Base-by-base conservation (phyloP, 2,888 invertebrate genomes). In the Eristalis tenax region DNA sequence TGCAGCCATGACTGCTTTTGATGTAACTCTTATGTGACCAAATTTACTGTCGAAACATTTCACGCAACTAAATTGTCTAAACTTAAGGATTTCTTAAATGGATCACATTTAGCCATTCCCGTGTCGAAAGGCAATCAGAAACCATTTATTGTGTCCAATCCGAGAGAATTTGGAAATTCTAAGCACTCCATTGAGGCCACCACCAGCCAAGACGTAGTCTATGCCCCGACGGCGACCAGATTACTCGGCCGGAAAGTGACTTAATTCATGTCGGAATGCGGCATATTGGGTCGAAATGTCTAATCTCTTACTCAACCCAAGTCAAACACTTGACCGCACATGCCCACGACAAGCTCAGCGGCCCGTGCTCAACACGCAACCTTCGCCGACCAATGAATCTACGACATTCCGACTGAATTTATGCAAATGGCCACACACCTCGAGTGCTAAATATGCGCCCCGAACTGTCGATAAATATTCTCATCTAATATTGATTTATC, bases 361-460 rank as follows among this genome's bases (percentile, higher is more conserved):
- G 50, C 18, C 50, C 59, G 23, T 28, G 26, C 59, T 26, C 59
- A 3, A 59, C 59, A 26, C 59, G 59, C 69, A 70, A 65, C 70
- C 57, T 71, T 71, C 70, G 71, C 38, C 66, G 59, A 66, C 50
- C 84, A 80, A 84, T 76, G 80, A 84, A 84, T 76, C 66, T 68
- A 71, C 76, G 63, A 10, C 38, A 64, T 65, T 80, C 70, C 66
- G 73, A 81, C 69, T 40, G 32, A 74, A 75, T 78, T 74, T 71
- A 86, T 86, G 78, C 74, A 86, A 86, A 86, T 86, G 56, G 57
- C 74, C 81, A 85, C 84, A 75, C 84, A 85, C 76, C 81, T 85
- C 28, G 75, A 75, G 78, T 78, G 78, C 86, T 75, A 75, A 83
- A 86, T 86, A 78, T 70, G 56, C 74, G 78, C 28, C 65, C 65